Conservation (phyloP, 1,140 invertebrate species). For the Neodiprion fabricii region DNA sequence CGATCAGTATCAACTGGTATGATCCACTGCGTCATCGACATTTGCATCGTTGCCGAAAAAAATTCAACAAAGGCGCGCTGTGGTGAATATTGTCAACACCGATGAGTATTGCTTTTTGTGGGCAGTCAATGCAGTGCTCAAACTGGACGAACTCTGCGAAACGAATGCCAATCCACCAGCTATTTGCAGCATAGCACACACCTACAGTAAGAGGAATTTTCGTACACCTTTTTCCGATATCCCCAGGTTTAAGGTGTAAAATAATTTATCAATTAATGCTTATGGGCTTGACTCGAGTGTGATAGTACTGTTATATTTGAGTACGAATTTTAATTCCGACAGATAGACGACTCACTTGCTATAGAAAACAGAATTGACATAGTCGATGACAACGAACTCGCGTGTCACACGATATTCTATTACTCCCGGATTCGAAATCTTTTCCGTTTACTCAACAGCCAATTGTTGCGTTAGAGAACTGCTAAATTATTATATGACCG, state of each 20-base stretch:
- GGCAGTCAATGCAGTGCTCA: constrained; percentile 18
- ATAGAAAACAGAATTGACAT: constrained; percentile 1
- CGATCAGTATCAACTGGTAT: too few species aligned
- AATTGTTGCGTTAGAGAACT: background rate
- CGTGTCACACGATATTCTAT: background rate
- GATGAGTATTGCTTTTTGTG: too few species aligned
- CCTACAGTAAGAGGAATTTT: constrained; percentile 49
- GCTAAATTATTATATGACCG: too few species aligned
- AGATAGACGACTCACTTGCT: too few species aligned
- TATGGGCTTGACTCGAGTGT: too few species aligned
- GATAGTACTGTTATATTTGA: too few species aligned
- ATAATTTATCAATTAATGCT: too few species aligned
- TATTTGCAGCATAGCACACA: constrained; percentile 38
- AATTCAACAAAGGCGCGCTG: constrained; percentile 33
- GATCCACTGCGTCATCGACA: constrained; percentile 35
- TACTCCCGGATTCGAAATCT: too few species aligned
- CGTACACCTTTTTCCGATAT: constrained; percentile 33
- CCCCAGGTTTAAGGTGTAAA: background rate
- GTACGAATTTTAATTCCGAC: too few species aligned
- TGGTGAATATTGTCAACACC: too few species aligned
- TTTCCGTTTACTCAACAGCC: too few species aligned
- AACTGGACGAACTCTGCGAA: constrained; percentile 31
- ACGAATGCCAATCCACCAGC: constrained; percentile 33
- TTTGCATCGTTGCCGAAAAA: constrained; percentile 40
- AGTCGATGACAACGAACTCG: background rate